A percentile compares a stretch with the other conserved stretches of the same genome.
phyloP scores from a whole-genome alignment of 2,113 vertebrate species.

The Oncorhynchus masou region DNA sequence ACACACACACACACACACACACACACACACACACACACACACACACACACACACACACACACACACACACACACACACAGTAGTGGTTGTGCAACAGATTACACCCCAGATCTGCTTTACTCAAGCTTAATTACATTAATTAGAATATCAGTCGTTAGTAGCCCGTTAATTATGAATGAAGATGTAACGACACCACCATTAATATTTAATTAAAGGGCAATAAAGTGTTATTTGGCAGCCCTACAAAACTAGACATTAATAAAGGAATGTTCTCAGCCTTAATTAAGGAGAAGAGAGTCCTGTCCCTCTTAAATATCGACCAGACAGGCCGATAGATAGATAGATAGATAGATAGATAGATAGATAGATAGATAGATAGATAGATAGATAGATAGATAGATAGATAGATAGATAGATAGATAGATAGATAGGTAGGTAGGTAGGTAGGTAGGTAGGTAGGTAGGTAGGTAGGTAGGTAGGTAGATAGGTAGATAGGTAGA shows the following conservation, averaged over 20 bases:
- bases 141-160: constrained; percentile 77
- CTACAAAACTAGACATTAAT: constrained; percentile 80
- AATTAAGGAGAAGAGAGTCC: constrained; percentile 56
- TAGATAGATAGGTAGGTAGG: too few species aligned
- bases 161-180: constrained; percentile 80
- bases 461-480: too few species aligned
- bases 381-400: too few species aligned
- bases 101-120: constrained; percentile 56
- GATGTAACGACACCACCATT: constrained; percentile 77
- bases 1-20: constrained; percentile 41
- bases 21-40: constrained; percentile 1
- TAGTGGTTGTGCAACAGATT: constrained; percentile 28
- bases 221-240: constrained; percentile 82
- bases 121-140: constrained; percentile 82
- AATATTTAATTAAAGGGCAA: constrained; percentile 84
- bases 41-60: constrained; percentile 31
- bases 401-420: too few species aligned
- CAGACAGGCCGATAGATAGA: neutral
- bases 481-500: too few species aligned
- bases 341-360: too few species aligned
- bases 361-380: too few species aligned
- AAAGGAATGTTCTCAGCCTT: constrained; percentile 71
- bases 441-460: too few species aligned
- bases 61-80: constrained; percentile 36
- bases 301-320: constrained; percentile 58